Evolutionary conservation across 2,888 invertebrate genomes (phyloP), one percentile per base, ranked within the genome.

Genomic region (Teinopalpus imperialis): DNA sequence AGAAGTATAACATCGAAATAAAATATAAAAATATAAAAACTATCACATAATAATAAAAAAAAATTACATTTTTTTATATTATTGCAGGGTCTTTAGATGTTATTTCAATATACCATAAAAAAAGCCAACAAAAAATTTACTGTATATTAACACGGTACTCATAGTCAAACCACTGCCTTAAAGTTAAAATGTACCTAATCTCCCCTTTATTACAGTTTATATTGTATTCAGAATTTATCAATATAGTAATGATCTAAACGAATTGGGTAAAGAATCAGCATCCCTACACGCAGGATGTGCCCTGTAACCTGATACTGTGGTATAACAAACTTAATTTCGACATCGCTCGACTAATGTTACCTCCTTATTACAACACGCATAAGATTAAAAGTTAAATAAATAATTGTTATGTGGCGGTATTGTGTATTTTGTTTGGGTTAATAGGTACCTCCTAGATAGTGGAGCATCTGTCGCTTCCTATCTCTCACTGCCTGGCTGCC

Each of bases 231-330:
- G 20, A 34, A 20, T 34, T 26, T 34, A 34, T 34, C 26, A 21
- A 34, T 13, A 27, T 13, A 16, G 24, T 24, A 7, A 20, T 8
- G 26, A 8, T 14, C 21, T 23, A 31, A 31, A 26, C 27, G n/a
- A 27, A 31, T 18, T 31, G 24, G 5, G 3, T 26, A 21, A 24
- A 18, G 27, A 14, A 46, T 39, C 51, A 36, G 42, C 55, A 41
- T 44, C 40, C 32, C 41, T 52, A 27, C 36, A 12, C 44, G 31
- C 57, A 57, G 57, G 61, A 61, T 56, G 57, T 54, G 39, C 49
- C 45, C 48, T 46, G 61, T 56, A 58, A 61, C 56, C 30, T 52
- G 57, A 59, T 51, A 56, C 56, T 39, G 44, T 48, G 35, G 37
- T 31, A 39, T 30, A 26, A 49, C 49, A 47, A 45, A 26, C 30